Conservation (phyloP, 1,140 invertebrate species). For the Halesus radiatus region DNA sequence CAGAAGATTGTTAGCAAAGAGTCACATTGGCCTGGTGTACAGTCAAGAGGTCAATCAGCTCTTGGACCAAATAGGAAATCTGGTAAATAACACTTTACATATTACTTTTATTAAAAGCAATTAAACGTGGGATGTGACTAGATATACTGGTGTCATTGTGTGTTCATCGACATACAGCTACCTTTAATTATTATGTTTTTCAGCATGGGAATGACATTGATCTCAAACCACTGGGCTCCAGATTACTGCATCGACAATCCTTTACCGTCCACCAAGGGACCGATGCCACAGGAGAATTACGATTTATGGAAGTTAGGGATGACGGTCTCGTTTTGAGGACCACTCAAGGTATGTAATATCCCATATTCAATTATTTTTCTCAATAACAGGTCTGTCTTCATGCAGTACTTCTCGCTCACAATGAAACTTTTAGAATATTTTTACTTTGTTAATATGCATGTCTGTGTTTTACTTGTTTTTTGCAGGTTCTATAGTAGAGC, state of each 20-base stretch:
- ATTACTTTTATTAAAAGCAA: no score
- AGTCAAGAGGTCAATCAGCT: conserved; percentile 98
- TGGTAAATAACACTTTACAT: no score
- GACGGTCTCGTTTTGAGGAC: conserved; percentile 96
- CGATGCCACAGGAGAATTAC: conserved; percentile 90
- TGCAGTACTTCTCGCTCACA: neutral
- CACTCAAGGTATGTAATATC: conserved; percentile 77
- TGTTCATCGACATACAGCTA: no score
- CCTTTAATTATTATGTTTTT: conserved; percentile 53
- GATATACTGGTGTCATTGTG: no score
- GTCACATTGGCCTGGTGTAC: conserved; percentile 97
- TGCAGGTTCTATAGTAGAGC: conserved; percentile 89
- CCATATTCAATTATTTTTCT: neutral
- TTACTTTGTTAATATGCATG: no score
- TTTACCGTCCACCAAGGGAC: conserved; percentile 97
- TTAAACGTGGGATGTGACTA: no score
- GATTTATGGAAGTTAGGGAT: conserved; percentile 98
- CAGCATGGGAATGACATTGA: conserved; percentile 97
- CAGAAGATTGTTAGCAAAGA: conserved; percentile 95
- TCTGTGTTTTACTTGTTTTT: neutral
- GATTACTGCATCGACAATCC: conserved; percentile 95
- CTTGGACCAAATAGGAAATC: conserved; percentile 93
- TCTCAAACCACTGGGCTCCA: conserved; percentile 90
- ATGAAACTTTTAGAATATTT: no score
- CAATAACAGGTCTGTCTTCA: neutral